phyloP scores from a whole-genome alignment of 2,888 invertebrate genomes.

The Conomelus anceps region DNA sequence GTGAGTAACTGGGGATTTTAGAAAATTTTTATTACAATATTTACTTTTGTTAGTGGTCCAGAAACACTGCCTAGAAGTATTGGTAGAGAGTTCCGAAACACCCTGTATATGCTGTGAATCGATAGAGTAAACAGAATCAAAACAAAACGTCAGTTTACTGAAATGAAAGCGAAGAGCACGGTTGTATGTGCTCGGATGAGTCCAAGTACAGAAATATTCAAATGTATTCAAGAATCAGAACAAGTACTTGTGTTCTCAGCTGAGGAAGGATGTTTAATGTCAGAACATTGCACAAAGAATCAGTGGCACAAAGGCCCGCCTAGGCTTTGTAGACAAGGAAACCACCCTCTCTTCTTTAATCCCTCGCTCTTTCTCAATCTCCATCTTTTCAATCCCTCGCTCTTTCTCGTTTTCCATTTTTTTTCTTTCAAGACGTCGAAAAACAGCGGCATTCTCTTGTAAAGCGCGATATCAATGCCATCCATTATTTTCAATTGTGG shows the following conservation, averaged over 20 bases:
- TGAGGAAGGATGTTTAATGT: neutral
- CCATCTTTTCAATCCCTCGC: neutral
- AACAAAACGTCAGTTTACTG: neutral
- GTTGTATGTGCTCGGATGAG: neutral
- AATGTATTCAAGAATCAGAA: neutral
- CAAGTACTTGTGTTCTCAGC: neutral
- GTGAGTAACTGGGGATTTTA: too few species aligned
- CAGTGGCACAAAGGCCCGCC: neutral
- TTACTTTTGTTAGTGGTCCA: too few species aligned
- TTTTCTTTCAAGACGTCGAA: neutral
- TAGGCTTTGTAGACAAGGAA: neutral
- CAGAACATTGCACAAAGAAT: neutral
- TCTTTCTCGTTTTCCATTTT: neutral
- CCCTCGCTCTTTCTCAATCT: neutral
- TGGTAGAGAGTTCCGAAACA: too few species aligned
- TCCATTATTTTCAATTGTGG: neutral
- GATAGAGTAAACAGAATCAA: neutral
- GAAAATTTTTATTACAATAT: too few species aligned
- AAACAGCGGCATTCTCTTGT: neutral
- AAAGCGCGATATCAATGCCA: neutral
- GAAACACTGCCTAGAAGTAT: neutral
- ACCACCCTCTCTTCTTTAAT: neutral
- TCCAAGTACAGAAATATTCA: neutral
- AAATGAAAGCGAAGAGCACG: neutral
- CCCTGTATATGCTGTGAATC: neutral